Evolutionary conservation across 2,888 invertebrate genomes (phyloP), one percentile per base, ranked within the genome.

Genomic region (Neria commutata): DNA sequence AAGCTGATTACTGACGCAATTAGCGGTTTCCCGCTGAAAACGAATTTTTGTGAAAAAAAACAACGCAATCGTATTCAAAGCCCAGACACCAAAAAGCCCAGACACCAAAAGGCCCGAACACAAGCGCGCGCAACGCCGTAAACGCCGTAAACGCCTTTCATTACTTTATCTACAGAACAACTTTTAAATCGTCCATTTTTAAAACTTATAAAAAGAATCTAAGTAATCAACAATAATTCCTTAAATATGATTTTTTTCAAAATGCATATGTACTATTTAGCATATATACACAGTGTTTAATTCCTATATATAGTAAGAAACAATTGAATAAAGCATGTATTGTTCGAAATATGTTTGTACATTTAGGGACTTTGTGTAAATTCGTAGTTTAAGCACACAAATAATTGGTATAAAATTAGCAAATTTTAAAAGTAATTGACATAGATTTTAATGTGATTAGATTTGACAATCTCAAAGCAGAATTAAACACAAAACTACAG

Each of bases 391-490:
- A 6, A 23, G 23, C 19, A 50, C 29, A 14, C 16, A 33, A 48
- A 25, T 56, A 50, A 56, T 40, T 58, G 58, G 11, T 19, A 40
- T 40, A 40, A 5, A 2, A 40, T 17, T 19, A 40, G 1, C 19
- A 17, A 17, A 11, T n/a, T n/a, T n/a, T n/a, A n/a, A n/a, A n/a
- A n/a, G n/a, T n/a, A n/a, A n/a, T n/a, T n/a, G 54, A 61, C 26
- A 49, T 60, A 67, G 61, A 47, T 74, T 71, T 65, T 76, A 73
- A 78, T 81, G 80, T 79, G 81, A 79, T 81, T 79, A 80, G 73
- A 81, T 80, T 78, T 72, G 79, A 79, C 79, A 79, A 79, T 79
- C 79, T 76, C 66, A 68, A 76, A 62, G 69, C 61, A 62, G 42
- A 60, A 29, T 42, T 33, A 57, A 52, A 48, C 51, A 45, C 26